A percentile compares a stretch with the other conserved stretches of the same genome.
These are phyloP conservation scores for Colaptes auratus DNA, from an alignment of 2,113 vertebrate species.

Conservation along the genomic window DNA sequence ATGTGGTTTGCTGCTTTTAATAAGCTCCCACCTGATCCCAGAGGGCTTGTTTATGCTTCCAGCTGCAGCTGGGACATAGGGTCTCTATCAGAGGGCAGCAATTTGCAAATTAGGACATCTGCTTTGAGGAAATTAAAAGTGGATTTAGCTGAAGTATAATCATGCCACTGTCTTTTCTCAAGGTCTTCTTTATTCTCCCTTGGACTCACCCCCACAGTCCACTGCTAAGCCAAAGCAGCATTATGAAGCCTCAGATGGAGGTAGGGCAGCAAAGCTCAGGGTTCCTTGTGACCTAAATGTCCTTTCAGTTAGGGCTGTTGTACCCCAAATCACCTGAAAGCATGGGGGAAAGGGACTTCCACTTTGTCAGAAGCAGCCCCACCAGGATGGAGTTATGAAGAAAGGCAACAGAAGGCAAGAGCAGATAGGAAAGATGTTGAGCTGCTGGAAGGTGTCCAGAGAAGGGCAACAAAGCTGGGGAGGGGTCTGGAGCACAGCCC, in stretches of 20 bases:
- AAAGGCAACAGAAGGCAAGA: background rate
- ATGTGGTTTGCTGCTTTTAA: background rate
- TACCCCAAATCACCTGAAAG: background rate
- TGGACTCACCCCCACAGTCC: background rate
- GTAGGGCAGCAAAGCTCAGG: background rate
- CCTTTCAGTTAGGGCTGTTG: background rate
- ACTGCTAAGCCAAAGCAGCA: background rate
- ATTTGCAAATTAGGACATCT: conserved; percentile 20
- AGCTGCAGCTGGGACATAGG: background rate
- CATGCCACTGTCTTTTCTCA: background rate
- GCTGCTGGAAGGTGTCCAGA: too few species aligned
- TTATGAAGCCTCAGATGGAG: background rate
- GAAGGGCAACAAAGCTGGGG: too few species aligned
- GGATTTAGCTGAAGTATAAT: background rate
- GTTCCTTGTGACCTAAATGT: background rate
- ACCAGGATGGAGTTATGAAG: background rate
- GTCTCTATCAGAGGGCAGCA: background rate
- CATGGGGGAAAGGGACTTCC: background rate
- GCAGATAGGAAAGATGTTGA: too few species aligned
- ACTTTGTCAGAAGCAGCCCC: background rate
- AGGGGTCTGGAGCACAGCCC: too few species aligned
- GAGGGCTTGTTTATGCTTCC: background rate
- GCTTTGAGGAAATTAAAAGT: conserved; percentile 12
- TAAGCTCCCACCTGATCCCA: background rate
- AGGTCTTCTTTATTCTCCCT: background rate